Base-by-base conservation (phyloP, 2,888 invertebrate genomes). In the Hanleya hanleyi region DNA sequence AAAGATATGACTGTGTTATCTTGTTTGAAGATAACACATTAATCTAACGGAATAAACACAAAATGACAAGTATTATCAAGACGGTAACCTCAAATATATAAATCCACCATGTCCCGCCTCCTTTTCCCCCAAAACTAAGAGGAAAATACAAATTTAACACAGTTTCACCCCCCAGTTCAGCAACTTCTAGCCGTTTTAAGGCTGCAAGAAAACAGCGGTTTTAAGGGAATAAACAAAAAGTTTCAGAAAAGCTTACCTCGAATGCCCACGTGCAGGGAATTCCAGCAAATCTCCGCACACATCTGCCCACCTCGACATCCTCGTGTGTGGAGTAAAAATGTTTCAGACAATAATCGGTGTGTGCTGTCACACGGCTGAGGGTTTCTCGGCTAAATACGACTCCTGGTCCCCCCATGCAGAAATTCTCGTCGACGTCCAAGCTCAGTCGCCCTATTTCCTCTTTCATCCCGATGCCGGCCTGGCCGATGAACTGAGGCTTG, bases 361-460 rank as follows among this genome's bases (percentile, higher is more conserved):
- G 96, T 0, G 98, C 98, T 71, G 97, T 95, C 69, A 89, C 80
- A 83, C 94, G 92, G 47, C 90, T 92, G 81, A 99, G 92, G 0
- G 98, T 97, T 90, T 96, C 96, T 76, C 95, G 92, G 81, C 97
- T 97, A 79, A 98, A 91, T 67, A 99, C 94, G 70, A 99, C 96
- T 0, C 99, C 98, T 0, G 99, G 98, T 0, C 99, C 99, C 36
- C 99, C 99, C 99, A 99, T 99, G 90, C 99, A 99, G 91, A 98
- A 99, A 91, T 99, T 99, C 91, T 99, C 98, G 89, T 87, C 80
- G 22, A 78, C 81, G 12, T 84, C 82, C 83, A 99, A 92, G 32
- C 96, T 95, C 37, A 99, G 91, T 51, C 95, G 92, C 3, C 98
- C 98, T 87, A 97, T 94, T 90, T 99, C 98, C 78, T 96, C 92